Evolutionary conservation across 1,140 invertebrate species (phyloP), one percentile per base, ranked within the genome.

Genomic region (Nephila pilipes): DNA sequence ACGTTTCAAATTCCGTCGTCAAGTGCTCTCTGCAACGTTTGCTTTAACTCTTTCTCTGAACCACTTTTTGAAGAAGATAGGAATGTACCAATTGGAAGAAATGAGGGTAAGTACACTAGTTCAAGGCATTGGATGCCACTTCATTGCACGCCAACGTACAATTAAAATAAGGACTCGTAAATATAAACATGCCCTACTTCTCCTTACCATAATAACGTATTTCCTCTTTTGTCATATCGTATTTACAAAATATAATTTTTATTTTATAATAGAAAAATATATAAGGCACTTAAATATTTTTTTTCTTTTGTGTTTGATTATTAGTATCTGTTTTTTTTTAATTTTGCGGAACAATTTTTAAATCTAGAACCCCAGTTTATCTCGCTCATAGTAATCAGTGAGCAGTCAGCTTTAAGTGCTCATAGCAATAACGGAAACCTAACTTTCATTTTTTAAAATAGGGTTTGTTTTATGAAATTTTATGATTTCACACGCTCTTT

Each of bases 91-190:
- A 75, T 29, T 90, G 75, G n/a, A 46, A 63, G 57, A 90, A 90
- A 58, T 81, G 58, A 81, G 89, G 89, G 89, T 90, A 90, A 90
- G 89, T 90, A 38, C 25, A 81, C 38, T 60, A 85, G 83, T 85
- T 60, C 20, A 36, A 54, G 80, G 20, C 46, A 58, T 18, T 85
- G 57, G 14, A 36, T 25, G 20, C 54, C 80, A 55, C 57, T 60
- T 60, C 54, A 75, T 83, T 83, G 54, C 22, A 55, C 80, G 36
- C 80, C 38, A 83, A 83, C 80, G 54, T 54, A 83, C 65, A 83
- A 54, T 83, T 46, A 14, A n/a, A 81, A 81, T 81, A 81, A 81
- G 80, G 36, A 16, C 20, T 32, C 65, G 29, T 75, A 75, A 75
- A 75, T 32, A 75, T 32, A 75, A 75, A 75, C 29, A 75, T 16